A percentile compares a stretch with the other conserved stretches of the same genome.
These are phyloP conservation scores for Oenanthe melanoleuca DNA, from an alignment of 2,113 vertebrate species.

Conservation along the genomic window DNA sequence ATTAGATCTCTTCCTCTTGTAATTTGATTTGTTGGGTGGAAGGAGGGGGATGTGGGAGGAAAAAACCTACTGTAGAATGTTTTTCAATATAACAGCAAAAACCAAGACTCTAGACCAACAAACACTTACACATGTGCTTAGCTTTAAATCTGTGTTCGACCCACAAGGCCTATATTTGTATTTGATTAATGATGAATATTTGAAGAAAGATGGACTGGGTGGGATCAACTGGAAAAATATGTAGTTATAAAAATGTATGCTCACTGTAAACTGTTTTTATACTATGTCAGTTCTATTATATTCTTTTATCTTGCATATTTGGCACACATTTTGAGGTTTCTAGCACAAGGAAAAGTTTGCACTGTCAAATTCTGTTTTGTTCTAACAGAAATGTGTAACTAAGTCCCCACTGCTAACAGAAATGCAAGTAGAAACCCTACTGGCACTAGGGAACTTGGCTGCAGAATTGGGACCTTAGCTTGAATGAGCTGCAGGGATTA, in stretches of 20 bases:
- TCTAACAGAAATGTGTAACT: neutral
- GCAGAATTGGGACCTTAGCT: neutral
- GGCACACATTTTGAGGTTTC: neutral
- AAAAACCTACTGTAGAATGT: neutral
- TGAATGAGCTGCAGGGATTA: neutral
- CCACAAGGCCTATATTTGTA: constrained; percentile 17
- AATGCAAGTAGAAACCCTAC: neutral
- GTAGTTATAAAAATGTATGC: constrained; percentile 29
- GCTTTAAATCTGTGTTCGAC: neutral
- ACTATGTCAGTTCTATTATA: neutral
- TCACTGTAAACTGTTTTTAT: constrained; percentile 26
- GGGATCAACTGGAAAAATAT: constrained; percentile 44
- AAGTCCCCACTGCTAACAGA: neutral
- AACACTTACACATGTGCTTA: constrained; percentile 31
- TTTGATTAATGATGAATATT: constrained; percentile 59
- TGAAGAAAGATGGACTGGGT: constrained; percentile 48
- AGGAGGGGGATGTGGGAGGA: neutral
- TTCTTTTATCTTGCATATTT: constrained; percentile 40
- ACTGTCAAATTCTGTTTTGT: neutral
- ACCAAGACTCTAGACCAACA: constrained; percentile 23
- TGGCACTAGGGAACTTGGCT: neutral
- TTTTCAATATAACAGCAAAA: constrained; percentile 31
- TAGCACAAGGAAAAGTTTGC: constrained; percentile 18
- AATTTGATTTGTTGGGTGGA: constrained; percentile 39
- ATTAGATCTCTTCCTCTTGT: neutral